Conservation (phyloP, 2,113 vertebrate species). For the Callithrix jacchus region DNA sequence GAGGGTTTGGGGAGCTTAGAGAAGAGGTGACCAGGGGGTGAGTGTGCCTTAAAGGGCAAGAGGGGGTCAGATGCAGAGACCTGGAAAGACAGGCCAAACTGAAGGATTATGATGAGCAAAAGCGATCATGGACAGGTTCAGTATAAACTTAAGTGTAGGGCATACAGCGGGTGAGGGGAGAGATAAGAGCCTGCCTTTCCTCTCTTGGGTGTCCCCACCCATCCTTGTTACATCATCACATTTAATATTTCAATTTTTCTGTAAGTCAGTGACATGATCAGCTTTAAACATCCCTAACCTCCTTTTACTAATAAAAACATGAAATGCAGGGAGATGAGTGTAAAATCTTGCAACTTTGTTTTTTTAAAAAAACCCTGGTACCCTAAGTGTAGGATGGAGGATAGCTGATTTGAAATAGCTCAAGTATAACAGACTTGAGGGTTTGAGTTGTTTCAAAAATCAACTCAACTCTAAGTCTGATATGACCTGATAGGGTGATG, state of each 20-base stretch:
- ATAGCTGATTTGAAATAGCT: neutral
- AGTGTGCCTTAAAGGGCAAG: neutral
- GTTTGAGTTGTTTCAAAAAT: neutral
- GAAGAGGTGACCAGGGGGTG: accelerated
- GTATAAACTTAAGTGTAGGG: neutral
- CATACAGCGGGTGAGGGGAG: accelerated
- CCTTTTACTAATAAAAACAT: slow-evolving; percentile 16
- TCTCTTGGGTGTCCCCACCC: neutral
- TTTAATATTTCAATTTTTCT: neutral
- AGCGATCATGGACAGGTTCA: neutral
- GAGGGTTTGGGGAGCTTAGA: neutral
- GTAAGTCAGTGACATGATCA: neutral
- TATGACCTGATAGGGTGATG: neutral
- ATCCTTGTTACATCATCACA: too few species aligned
- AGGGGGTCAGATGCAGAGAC: neutral
- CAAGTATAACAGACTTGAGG: neutral
- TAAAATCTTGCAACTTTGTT: neutral
- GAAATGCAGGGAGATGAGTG: neutral
- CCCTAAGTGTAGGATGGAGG: neutral
- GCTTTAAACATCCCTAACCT: neutral
- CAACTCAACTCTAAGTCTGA: too few species aligned
- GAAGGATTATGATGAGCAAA: neutral
- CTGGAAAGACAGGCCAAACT: neutral
- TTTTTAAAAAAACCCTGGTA: neutral
- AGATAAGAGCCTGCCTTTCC: neutral